These are phyloP conservation scores for Dugesia japonica DNA, from an alignment of 2,888 invertebrate species.

Conservation along the genomic window DNA sequence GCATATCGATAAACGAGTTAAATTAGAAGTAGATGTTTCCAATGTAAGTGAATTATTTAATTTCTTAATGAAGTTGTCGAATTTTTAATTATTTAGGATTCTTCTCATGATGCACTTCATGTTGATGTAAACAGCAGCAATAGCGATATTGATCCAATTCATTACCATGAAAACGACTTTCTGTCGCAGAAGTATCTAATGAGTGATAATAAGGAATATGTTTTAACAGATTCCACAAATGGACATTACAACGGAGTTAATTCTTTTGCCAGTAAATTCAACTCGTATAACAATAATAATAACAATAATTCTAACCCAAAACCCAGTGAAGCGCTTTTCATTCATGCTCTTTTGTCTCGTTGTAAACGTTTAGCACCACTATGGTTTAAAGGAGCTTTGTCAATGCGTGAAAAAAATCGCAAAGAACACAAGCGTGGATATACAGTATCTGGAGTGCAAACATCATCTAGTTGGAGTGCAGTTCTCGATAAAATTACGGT, in stretches of 20 bases:
- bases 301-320: slow-evolving; percentile 14
- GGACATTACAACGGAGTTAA: slow-evolving; percentile 15
- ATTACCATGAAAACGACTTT: neutral
- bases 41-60: neutral
- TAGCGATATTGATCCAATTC: slow-evolving; percentile 8
- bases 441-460: slow-evolving; percentile 28
- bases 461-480: slow-evolving; percentile 27
- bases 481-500: slow-evolving; percentile 30
- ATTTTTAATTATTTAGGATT: neutral
- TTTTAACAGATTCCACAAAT: neutral
- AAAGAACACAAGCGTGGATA: slow-evolving; percentile 31
- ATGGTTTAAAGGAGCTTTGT: slow-evolving; percentile 34
- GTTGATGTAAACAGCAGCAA: slow-evolving; percentile 15
- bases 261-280: slow-evolving; percentile 20
- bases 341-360: slow-evolving; percentile 21
- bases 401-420: slow-evolving; percentile 35
- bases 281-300: neutral
- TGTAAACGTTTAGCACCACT: slow-evolving; percentile 34
- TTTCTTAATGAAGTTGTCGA: neutral
- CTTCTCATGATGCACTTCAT: slow-evolving; percentile 3
- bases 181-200: neutral
- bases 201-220: slow-evolving; percentile 10
- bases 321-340: slow-evolving; percentile 33
- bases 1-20: slow-evolving; percentile 2
- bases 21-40: slow-evolving; percentile 6